Conservation (phyloP, 2,888 invertebrate genomes). For the Amaurobius ferox region DNA sequence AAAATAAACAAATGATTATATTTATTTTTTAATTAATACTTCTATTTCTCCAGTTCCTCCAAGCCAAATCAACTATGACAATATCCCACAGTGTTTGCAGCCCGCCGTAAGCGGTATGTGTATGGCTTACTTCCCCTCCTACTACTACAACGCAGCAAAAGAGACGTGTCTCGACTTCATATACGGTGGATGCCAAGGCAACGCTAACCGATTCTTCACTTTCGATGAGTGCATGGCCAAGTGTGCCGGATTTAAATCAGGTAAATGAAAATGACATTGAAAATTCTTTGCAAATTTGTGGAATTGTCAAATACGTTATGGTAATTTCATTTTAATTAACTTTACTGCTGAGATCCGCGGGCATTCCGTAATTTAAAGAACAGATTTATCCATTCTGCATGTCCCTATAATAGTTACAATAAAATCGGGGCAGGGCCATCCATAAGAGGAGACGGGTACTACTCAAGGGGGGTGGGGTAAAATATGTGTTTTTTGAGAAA, state of each 20-base stretch:
- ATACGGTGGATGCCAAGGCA: constrained; percentile 50
- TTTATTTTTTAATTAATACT: background rate
- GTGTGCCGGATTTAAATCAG: constrained; percentile 1
- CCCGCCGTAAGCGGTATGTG: constrained; percentile 23
- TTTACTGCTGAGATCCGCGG: no score
- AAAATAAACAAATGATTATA: background rate
- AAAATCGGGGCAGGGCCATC: no score
- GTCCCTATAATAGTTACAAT: no score
- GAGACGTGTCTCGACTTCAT: constrained; percentile 28
- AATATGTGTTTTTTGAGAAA: no score
- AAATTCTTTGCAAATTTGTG: no score
- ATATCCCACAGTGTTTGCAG: constrained; percentile 31
- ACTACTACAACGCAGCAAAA: constrained; percentile 30
- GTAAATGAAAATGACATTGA: background rate
- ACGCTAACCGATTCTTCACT: constrained; percentile 31
- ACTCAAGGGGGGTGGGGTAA: no score
- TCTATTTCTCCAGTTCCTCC: background rate
- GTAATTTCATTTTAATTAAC: no score
- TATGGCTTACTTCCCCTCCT: constrained; percentile 33
- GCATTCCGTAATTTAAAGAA: no score
- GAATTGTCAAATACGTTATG: no score
- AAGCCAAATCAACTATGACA: background rate
- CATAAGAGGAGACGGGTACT: no score
- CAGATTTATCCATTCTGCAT: no score
- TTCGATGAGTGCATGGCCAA: constrained; percentile 26